These are phyloP conservation scores for Agrypnus murinus DNA, from an alignment of 2,888 invertebrate genomes.

Conservation along the genomic window DNA sequence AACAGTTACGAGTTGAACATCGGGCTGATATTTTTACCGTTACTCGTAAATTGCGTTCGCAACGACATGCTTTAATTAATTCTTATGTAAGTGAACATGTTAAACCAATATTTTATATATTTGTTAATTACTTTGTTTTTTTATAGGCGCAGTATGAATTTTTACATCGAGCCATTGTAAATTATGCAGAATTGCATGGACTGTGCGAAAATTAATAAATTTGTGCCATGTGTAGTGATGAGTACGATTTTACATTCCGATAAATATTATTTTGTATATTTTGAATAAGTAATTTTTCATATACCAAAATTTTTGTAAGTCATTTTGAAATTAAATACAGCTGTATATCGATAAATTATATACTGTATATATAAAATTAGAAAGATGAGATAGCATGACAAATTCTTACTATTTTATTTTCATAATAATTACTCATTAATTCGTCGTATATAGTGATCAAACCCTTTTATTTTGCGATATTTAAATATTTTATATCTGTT, in stretches of 20 bases:
- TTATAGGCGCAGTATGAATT: slow-evolving; percentile 94
- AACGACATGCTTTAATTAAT: slow-evolving; percentile 88
- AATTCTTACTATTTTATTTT: too few species aligned
- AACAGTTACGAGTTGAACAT: slow-evolving; percentile 88
- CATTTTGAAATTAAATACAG: neutral
- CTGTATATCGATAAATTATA: too few species aligned
- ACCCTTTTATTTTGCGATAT: too few species aligned
- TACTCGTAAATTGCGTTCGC: slow-evolving; percentile 88
- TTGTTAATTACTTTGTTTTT: slow-evolving; percentile 15
- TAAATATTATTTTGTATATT: slow-evolving; percentile 21
- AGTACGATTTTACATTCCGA: slow-evolving; percentile 49
- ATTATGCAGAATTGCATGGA: slow-evolving; percentile 91
- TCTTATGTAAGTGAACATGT: slow-evolving; percentile 80
- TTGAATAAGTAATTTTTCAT: slow-evolving; percentile 9
- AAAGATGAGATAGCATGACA: too few species aligned
- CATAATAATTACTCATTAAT: too few species aligned
- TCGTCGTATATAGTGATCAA: too few species aligned
- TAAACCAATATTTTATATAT: neutral
- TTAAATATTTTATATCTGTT: too few species aligned
- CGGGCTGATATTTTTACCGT: slow-evolving; percentile 91
- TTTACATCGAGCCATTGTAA: slow-evolving; percentile 92
- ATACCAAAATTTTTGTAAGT: neutral
- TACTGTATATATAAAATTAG: too few species aligned
- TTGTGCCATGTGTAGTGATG: slow-evolving; percentile 13
- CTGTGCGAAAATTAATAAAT: slow-evolving; percentile 74